Base-by-base conservation (phyloP, 2,797 vertebrate genomes). In the Oreonectes daqikongensis region DNA sequence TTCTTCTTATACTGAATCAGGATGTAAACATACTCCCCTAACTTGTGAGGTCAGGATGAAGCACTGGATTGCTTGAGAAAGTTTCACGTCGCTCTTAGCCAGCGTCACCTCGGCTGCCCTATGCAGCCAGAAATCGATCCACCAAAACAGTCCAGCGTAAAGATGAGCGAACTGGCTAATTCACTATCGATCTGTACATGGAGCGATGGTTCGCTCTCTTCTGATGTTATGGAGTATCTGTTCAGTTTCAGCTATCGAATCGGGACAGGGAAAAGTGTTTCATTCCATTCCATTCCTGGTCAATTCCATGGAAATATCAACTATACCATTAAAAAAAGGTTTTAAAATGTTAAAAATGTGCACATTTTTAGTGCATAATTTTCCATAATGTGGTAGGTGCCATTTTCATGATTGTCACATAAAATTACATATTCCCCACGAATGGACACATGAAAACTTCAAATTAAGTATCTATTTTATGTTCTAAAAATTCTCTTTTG, bases 181-280 rank as follows among this genome's bases (percentile, higher is more conserved):
- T 92, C 90, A 92, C 91, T 94, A 94, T 94, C 90, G 92, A 94
- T 93, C 91, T 86, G 82, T 82, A 83, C 75, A 85, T 85, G 84
- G 87, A 90, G 86, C 86, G 87, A 91, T 92, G 89, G 90, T 87
- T 88, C 85, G 86, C 88, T 81, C 84, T 89, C 89, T 91, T 90
- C 89, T 88, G 89, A 87, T 91, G 88, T 89, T 83, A 92, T 90
- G 90, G 87, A 88, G 90, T 91, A 88, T 90, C 87, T 46, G 89
- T 89, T 90, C 90, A 80, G 89, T 86, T 89, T 85, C 30, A 81
- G 84, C 86, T 87, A 83, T 88, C 85, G 84, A 86, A 87, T 72
- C 85, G 86, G 88, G 85, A 75, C 75, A 82, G 2, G 15, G 35
- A 55, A 53, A 84, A 26, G 40, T 42, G 11, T 42, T 42, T 2